Percentiles rank a stretch among this genome's conserved stretches.
phyloP scores from a whole-genome alignment of 2,797 vertebrate genomes.

The Danio choprae region DNA sequence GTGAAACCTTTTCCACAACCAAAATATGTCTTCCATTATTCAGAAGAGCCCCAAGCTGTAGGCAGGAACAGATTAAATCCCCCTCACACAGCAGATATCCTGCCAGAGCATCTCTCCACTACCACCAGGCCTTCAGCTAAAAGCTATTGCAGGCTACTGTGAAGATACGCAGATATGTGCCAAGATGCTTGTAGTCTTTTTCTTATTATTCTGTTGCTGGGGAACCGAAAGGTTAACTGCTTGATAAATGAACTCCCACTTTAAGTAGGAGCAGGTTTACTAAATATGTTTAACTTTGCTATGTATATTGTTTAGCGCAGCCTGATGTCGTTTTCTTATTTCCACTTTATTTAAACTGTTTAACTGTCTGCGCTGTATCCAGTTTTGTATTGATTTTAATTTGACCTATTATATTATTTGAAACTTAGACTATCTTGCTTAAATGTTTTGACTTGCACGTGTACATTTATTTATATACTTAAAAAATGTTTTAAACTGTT shows the following conservation, averaged over 20 bases:
- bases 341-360: background rate
- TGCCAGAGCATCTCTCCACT: slow-evolving; percentile 61
- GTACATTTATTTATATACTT: too few relatives aligned
- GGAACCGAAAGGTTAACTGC: slow-evolving; percentile 45
- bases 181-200: slow-evolving; percentile 49
- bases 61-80: slow-evolving; percentile 80
- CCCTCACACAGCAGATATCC: slow-evolving; percentile 74
- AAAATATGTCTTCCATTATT: slow-evolving; percentile 78
- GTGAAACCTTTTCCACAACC: slow-evolving; percentile 69
- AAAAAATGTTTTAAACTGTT: too few relatives aligned
- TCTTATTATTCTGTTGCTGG: slow-evolving; percentile 20
- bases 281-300: slow-evolving; percentile 28
- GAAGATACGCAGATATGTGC: slow-evolving; percentile 49
- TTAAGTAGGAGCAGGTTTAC: slow-evolving; percentile 14
- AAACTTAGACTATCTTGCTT: too few relatives aligned
- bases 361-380: background rate
- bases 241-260: slow-evolving; percentile 44
- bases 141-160: slow-evolving; percentile 31
- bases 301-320: background rate
- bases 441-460: too few relatives aligned
- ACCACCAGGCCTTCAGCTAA: slow-evolving; percentile 64
- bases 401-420: background rate
- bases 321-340: background rate
- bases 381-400: background rate
- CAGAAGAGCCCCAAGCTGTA: slow-evolving; percentile 75